These are phyloP conservation scores for Axis porcinus DNA, from an alignment of 2,113 vertebrate genomes.

Conservation along the genomic window DNA sequence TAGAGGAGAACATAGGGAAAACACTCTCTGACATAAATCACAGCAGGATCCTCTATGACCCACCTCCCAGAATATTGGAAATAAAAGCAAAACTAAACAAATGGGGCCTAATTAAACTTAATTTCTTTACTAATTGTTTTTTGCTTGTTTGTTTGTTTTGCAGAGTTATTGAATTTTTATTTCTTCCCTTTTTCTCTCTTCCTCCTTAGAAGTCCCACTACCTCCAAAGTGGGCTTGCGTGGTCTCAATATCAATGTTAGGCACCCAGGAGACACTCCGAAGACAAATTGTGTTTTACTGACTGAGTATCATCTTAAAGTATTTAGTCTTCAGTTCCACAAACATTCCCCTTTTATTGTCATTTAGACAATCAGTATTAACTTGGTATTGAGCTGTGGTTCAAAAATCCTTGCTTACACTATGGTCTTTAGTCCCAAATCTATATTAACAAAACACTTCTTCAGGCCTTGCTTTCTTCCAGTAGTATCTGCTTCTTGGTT, in stretches of 20 bases:
- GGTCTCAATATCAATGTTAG: not conserved
- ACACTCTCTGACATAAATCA: too few species aligned
- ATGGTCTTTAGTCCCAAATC: not conserved
- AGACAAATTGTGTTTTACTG: not conserved
- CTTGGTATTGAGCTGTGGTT: not conserved
- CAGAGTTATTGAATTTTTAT: not conserved
- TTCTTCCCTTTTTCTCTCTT: not conserved
- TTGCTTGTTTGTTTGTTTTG: not conserved
- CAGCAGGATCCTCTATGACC: too few species aligned
- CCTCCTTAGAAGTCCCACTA: not conserved
- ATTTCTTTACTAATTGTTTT: not conserved
- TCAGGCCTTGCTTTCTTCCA: not conserved
- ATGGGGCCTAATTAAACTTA: not conserved
- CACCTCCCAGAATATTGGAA: too few species aligned
- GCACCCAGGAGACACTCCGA: not conserved
- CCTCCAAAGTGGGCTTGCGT: not conserved
- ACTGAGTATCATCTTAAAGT: not conserved
- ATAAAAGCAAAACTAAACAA: too few species aligned
- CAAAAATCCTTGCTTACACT: not conserved
- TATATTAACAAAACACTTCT: not conserved
- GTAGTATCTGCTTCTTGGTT: not conserved
- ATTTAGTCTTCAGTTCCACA: not conserved
- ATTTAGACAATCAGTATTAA: not conserved
- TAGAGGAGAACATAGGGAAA: too few species aligned
- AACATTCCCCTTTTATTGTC: not conserved